Conservation (phyloP, 2,888 invertebrate genomes). For the Cyaniris semiargus region DNA sequence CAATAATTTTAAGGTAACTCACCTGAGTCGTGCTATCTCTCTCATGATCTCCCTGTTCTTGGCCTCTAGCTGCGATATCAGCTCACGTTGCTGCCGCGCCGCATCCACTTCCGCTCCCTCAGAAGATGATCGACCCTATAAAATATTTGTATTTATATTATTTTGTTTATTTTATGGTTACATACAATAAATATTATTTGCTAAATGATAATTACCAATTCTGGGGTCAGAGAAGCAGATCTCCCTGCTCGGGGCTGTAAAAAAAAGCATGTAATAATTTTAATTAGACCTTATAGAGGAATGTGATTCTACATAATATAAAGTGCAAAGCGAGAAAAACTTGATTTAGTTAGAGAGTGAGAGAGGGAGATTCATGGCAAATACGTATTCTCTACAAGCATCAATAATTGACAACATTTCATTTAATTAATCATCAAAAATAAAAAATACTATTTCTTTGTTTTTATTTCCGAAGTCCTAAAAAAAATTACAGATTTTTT, state of each 20-base stretch:
- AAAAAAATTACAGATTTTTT: too few relatives aligned
- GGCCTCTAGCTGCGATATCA: constrained; percentile 94
- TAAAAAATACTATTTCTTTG: too few relatives aligned
- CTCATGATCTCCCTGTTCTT: constrained; percentile 98
- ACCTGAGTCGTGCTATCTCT: constrained; percentile 94
- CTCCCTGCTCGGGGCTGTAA: constrained; percentile 80
- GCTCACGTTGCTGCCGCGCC: constrained; percentile 92
- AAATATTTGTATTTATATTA: background rate
- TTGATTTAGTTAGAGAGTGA: too few relatives aligned
- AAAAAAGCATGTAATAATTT: constrained; percentile 28
- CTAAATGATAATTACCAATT: constrained; percentile 73
- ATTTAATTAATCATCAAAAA: too few relatives aligned
- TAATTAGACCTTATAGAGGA: too few relatives aligned
- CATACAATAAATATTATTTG: too few relatives aligned
- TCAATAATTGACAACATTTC: too few relatives aligned
- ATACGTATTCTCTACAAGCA: too few relatives aligned
- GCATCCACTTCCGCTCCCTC: constrained; percentile 88
- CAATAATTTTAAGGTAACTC: constrained; percentile 38
- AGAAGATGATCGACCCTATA: constrained; percentile 83
- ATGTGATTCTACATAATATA: too few relatives aligned
- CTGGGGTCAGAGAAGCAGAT: constrained; percentile 82
- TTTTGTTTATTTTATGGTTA: background rate
- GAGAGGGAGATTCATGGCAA: too few relatives aligned
- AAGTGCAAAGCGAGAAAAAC: too few relatives aligned
- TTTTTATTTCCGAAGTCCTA: too few relatives aligned